Evolutionary conservation across 2,113 vertebrate genomes (phyloP).

Genomic region (Felis catus): DNA sequence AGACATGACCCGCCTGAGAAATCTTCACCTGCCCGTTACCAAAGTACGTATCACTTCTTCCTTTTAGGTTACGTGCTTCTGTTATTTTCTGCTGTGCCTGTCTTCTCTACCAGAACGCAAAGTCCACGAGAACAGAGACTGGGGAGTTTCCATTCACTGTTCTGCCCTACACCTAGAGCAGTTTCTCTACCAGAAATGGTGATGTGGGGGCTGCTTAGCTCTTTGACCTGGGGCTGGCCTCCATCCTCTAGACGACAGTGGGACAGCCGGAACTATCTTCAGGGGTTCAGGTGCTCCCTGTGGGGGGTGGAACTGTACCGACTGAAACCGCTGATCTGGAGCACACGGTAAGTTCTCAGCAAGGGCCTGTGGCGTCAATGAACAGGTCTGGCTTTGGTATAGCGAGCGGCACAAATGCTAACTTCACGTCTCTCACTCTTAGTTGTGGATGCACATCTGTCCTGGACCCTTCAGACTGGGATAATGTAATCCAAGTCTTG

Average conservation of each 20-base stretch:
- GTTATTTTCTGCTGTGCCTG: neutral
- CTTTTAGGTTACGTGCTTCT: neutral
- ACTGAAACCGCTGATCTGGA: rapidly evolving
- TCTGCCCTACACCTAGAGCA: too few species aligned
- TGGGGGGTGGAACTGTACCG: too few species aligned
- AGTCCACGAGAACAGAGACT: neutral
- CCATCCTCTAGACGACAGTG: neutral
- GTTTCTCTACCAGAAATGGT: neutral
- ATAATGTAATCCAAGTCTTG: neutral
- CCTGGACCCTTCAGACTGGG: neutral
- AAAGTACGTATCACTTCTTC: too few species aligned
- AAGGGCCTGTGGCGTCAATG: too few species aligned
- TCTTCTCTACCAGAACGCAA: neutral
- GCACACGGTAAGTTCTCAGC: neutral
- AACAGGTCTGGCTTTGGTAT: neutral
- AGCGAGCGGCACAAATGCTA: neutral
- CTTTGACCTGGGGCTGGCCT: neutral
- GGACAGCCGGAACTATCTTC: neutral
- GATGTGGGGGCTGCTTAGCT: neutral
- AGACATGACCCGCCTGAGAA: neutral
- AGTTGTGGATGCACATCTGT: rapidly evolving
- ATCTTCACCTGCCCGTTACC: neutral
- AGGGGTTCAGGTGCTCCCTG: neutral
- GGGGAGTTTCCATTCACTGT: neutral
- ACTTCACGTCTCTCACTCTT: neutral